Evolutionary conservation across 53 echinoderm and acorn worm genomes (phyloP).

Genomic region (Echinometra lucunter): DNA sequence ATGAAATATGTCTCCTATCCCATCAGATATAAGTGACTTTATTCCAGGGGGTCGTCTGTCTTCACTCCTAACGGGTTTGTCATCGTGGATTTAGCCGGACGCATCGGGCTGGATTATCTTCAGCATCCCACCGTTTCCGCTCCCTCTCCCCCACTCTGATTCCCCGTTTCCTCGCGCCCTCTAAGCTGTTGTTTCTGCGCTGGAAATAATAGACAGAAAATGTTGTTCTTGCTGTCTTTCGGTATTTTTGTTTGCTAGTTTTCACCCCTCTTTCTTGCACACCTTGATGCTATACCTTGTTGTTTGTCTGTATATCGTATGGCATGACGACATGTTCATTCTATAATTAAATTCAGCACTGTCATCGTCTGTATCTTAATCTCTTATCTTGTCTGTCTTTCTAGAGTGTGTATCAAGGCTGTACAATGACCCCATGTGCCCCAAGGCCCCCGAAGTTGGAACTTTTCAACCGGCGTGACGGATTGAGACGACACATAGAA

Average conservation of each 20-base stretch:
- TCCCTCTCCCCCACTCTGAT: conserved; percentile 43
- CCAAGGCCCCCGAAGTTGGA: not conserved
- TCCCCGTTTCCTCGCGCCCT: conserved; percentile 40
- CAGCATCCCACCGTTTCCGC: conserved; percentile 59
- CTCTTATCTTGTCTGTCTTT: conserved; percentile 40
- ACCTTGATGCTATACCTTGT: not conserved
- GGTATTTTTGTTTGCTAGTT: conserved; percentile 27
- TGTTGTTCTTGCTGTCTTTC: conserved; percentile 49
- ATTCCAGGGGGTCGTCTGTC: conserved; percentile 12
- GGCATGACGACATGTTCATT: not conserved
- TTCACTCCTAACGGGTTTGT: conserved; percentile 35
- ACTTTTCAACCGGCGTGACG: not conserved
- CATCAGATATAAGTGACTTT: not conserved
- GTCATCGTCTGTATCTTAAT: conserved; percentile 8
- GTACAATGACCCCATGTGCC: not conserved
- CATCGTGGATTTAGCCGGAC: conserved; percentile 65
- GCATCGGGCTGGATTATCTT: conserved; percentile 58
- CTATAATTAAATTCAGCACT: conserved; percentile 45
- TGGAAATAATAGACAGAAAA: conserved; percentile 55
- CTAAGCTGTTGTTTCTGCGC: conserved; percentile 46
- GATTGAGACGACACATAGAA: not conserved
- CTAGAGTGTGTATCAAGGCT: not conserved
- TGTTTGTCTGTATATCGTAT: conserved; percentile 49
- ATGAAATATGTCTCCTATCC: conserved; percentile 11
- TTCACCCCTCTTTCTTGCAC: not conserved